phyloP scores from a whole-genome alignment of 2,113 vertebrate species.

The Paramormyrops kingsleyae region DNA sequence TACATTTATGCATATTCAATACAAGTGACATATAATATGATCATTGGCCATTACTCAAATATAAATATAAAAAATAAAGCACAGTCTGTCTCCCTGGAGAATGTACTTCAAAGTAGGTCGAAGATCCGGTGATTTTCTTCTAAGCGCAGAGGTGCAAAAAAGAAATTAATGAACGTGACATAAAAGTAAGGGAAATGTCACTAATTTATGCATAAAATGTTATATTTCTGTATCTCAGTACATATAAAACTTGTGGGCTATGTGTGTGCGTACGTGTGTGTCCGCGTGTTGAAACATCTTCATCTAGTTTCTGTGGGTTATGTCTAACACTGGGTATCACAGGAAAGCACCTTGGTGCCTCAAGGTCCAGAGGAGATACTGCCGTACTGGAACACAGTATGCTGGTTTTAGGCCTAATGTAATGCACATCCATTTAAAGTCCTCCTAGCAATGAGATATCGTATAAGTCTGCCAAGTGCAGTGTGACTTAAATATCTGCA shows the following conservation, averaged over 20 bases:
- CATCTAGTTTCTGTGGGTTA: not conserved
- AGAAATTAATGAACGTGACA: constrained; percentile 1
- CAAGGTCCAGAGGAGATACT: not conserved
- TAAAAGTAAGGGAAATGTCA: not conserved
- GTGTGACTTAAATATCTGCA: not conserved
- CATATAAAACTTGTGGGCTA: not conserved
- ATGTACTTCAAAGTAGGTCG: not conserved
- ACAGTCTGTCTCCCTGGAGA: not conserved
- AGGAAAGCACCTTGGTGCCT: not conserved
- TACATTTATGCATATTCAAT: not conserved
- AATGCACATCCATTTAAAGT: not conserved
- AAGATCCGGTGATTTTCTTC: not conserved
- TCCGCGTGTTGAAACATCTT: not conserved
- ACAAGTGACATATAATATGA: not conserved
- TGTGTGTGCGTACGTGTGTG: not conserved
- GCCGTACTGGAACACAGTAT: not conserved
- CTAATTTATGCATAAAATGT: not conserved
- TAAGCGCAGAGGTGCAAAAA: not conserved
- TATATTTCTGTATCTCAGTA: not conserved
- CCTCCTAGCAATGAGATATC: not conserved
- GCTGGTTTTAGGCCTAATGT: not conserved
- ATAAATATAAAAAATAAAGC: not conserved
- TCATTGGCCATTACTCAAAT: constrained; percentile 1
- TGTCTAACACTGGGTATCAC: not conserved
- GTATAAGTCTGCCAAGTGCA: not conserved